phyloP scores from a whole-genome alignment of 2,113 vertebrate genomes.

The Notechis scutatus region DNA sequence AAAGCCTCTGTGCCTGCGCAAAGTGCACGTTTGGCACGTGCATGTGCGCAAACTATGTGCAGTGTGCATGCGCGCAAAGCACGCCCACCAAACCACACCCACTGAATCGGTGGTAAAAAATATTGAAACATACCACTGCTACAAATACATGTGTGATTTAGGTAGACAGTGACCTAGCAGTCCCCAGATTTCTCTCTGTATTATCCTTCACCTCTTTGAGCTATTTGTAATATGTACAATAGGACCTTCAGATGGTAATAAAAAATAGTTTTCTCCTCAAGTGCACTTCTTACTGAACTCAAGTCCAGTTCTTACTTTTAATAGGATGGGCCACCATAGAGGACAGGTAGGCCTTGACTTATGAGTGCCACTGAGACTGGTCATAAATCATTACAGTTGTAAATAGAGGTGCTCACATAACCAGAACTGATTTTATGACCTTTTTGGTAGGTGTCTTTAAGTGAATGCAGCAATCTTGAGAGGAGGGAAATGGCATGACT shows the following conservation, averaged over 20 bases:
- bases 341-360: too few relatives aligned
- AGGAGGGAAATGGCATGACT: background rate
- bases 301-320: background rate
- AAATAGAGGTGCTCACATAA: background rate
- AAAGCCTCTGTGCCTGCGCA: too few relatives aligned
- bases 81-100: too few relatives aligned
- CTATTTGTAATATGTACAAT: background rate
- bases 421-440: background rate
- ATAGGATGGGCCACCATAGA: background rate
- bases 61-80: too few relatives aligned
- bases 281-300: background rate
- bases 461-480: background rate
- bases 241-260: background rate
- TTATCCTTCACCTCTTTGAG: background rate
- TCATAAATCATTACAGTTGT: too few relatives aligned
- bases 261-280: background rate
- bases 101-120: too few relatives aligned
- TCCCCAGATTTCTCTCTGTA: background rate
- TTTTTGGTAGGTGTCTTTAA: background rate
- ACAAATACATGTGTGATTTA: background rate
- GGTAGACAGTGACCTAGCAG: background rate
- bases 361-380: too few relatives aligned
- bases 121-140: background rate
- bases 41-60: too few relatives aligned
- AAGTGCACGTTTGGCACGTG: too few relatives aligned